Evolutionary conservation across 2,888 invertebrate species (phyloP), one percentile per base, ranked within the genome.

Genomic region (Clunio marinus): DNA sequence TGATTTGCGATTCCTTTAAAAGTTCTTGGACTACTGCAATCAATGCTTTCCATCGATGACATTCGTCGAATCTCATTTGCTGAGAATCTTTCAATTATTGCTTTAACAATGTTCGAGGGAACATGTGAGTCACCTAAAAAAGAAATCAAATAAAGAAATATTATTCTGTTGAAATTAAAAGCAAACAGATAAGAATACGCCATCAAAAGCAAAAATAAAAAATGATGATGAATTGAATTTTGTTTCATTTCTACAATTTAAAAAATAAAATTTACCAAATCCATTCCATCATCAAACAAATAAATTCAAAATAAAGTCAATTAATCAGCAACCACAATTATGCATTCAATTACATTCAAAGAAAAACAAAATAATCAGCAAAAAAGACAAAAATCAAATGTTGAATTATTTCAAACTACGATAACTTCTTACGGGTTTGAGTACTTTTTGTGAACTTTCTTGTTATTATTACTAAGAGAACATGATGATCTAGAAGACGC

Each of bases 51-150:
- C 20, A 66, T 66, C 7, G 51, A 51, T 35, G 25, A 20, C 63
- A 63, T 63, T 1, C 63, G 45, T 27, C 35, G 51, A 25, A 66
- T 35, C 71, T 85, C 84, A 73, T 83, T 83, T 72, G 83, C 81
- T 71, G 85, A 80, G 71, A 85, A 84, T 69, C 88, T 83, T 72
- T 88, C 86, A 84, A 89, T 88, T 73, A 90, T 89, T 77, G 89
- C 89, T 77, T 88, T 88, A 77, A 89, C 89, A 80, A 90, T 89
- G 78, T 86, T 86, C 74, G 89, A 89, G 70, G 89, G 88, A 81
- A 86, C 83, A 81, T 88, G 87, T 70, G 88, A 88, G 80, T 88
- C 86, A 66, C 65, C 66, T 63, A 25, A n/a, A 1, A 46, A n/a
- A 32, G 22, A 27, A 2, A 59, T 8, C 20, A 68, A 58, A 2